Conservation (phyloP, 2,113 vertebrate species). For the Oostethus manadensis region DNA sequence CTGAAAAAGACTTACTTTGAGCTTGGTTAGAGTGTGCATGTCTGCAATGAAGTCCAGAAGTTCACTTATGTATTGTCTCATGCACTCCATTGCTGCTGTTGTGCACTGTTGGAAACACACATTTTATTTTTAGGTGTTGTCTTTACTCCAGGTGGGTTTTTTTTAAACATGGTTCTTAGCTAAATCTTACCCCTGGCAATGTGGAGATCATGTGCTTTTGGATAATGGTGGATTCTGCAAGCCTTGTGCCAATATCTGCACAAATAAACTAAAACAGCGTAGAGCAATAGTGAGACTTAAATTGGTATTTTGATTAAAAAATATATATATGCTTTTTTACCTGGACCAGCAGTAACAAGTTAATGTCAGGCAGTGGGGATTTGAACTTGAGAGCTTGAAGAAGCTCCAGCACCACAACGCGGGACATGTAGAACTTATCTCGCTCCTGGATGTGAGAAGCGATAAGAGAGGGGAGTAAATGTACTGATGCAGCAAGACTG, state of each 20-base stretch:
- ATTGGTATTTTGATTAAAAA: not conserved
- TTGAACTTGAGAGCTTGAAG: slow-evolving; percentile 97
- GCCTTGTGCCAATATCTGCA: slow-evolving; percentile 90
- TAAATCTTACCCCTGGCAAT: slow-evolving; percentile 85
- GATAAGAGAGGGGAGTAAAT: slow-evolving; percentile 56
- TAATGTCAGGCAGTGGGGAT: slow-evolving; percentile 92
- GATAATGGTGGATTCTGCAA: slow-evolving; percentile 95
- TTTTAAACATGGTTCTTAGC: slow-evolving; percentile 42
- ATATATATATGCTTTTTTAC: slow-evolving; percentile 61
- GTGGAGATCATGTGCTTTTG: slow-evolving; percentile 97
- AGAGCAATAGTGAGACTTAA: slow-evolving; percentile 13
- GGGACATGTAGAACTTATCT: slow-evolving; percentile 97
- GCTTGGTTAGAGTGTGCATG: slow-evolving; percentile 95
- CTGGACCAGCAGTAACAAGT: slow-evolving; percentile 94
- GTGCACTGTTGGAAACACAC: slow-evolving; percentile 77
- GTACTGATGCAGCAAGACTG: slow-evolving; percentile 64
- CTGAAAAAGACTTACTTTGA: slow-evolving; percentile 79
- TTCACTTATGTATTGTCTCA: slow-evolving; percentile 88
- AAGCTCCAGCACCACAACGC: slow-evolving; percentile 91
- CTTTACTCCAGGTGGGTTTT: slow-evolving; percentile 36
- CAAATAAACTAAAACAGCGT: slow-evolving; percentile 85
- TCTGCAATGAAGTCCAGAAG: slow-evolving; percentile 96
- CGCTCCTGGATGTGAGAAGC: slow-evolving; percentile 79
- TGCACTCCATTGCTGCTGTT: slow-evolving; percentile 96
- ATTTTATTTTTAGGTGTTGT: slow-evolving; percentile 44